Base-by-base conservation (phyloP, 2,888 invertebrate species). In the Dugesia japonica region DNA sequence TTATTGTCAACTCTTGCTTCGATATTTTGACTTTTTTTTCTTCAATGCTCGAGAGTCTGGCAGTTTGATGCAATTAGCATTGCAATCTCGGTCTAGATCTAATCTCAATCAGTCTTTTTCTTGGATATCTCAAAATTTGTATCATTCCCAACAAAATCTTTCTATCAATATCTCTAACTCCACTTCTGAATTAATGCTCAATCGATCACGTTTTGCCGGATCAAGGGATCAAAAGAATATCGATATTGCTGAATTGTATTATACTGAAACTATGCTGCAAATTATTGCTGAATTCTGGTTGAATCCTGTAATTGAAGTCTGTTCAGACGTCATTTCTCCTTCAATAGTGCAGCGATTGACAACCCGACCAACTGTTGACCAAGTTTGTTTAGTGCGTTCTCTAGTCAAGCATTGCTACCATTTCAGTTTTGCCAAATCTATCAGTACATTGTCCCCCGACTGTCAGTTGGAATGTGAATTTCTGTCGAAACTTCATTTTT, bases 21-120 rank as follows among this genome's bases (percentile, higher is more conserved):
- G 38, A 15, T 74, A 74, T 33, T 33, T 74, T 1, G 38, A 74
- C 38, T 74, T 33, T n/a, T 74, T 33, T 27, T 38, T 74, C 38
- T 74, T 74, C 38, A 56, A 56, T 13, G 4, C 20, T 23, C 56
- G 9, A 4, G 9, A 56, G 56, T 56, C 56, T 4, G 7, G n/a
- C 17, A 9, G 56, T n/a, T n/a, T 56, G 7, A 56, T 56, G 56
- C 56, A n/a, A 7, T n/a, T 56, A n/a, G 56, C 56, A 23, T 23
- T 56, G 20, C 56, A 56, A n/a, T 20, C 56, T 23, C 56, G 56
- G 9, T 56, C 56, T 13, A 4, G 56, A 4, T 1, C 56, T n/a
- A 23, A 23, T 23, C 56, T 56, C 20, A 56, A 56, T n/a, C 56
- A 56, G n/a, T 56, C 56, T 4, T 56, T 56, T 23, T 56, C 56